Base-by-base conservation (phyloP, 2,797 vertebrate genomes). In the Sebastes oblongus region DNA sequence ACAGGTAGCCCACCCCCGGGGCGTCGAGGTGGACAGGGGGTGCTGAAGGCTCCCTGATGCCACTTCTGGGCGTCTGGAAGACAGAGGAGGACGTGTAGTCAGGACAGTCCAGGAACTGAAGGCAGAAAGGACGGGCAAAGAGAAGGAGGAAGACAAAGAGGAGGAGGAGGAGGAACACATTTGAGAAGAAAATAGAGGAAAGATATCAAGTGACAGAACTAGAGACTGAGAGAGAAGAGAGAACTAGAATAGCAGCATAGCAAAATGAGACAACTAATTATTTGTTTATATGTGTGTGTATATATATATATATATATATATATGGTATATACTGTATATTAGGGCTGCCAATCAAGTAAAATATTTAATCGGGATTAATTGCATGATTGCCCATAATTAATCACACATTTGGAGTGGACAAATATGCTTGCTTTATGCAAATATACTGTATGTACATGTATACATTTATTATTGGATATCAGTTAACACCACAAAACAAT, bases 61-160 rank as follows among this genome's bases (percentile, higher is more conserved):
- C 96, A 90, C 95, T 96, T 93, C 96, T 96, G 91, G 96, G 95
- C 93, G 96, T 96, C 96, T 97, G 96, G 94, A 97, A 97, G 90
- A 97, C 90, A 93, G 95, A 97, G 91, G 93, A 95, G 91, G 94
- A 94, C 77, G 95, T 92, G 93, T 94, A 96, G 88, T 97, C 97
- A 94, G 96, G 96, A 91, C 91, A 96, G 88, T 95, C 95, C 60
- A 95, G 94, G 91, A 93, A 88, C 90, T 96, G 95, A 72, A 82
- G 90, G 93, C 91, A 83, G 80, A 54, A 39, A 61, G 25, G 56
- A 75, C 3, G 25, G 68, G 34, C 1, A 16, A 32, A 77, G 1
- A 59, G n/a, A 24, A 65, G 25, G 39, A 72, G 27, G 11, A 50
- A 39, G 27, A 73, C 14, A 16, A 46, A 50, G 16, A 27, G 22